These are phyloP conservation scores for Hippoglossus stenolepis DNA, from an alignment of 2,113 vertebrate species.

Conservation along the genomic window DNA sequence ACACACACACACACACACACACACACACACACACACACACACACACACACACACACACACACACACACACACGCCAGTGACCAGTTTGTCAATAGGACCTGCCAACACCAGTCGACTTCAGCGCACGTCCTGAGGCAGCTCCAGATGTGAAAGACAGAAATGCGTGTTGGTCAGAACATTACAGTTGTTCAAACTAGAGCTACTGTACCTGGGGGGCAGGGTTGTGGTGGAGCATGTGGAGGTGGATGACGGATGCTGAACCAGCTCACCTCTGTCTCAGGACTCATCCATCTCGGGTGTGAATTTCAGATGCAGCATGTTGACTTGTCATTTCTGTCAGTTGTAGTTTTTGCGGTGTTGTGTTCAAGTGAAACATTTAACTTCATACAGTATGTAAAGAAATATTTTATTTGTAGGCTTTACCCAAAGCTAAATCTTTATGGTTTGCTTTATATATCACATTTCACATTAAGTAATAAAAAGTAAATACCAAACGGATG, in stretches of 20 bases:
- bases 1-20: slow-evolving; percentile 26
- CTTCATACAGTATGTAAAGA: too few relatives aligned
- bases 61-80: slow-evolving; percentile 32
- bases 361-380: not conserved
- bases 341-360: not conserved
- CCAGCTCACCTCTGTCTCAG: slow-evolving; percentile 2
- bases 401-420: too few relatives aligned
- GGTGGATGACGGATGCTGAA: slow-evolving; percentile 17
- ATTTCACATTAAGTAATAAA: too few relatives aligned
- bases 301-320: not conserved
- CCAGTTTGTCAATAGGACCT: slow-evolving; percentile 45
- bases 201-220: slow-evolving; percentile 22
- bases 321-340: not conserved
- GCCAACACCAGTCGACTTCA: slow-evolving; percentile 64
- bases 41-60: slow-evolving; percentile 25
- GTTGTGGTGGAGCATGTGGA: not conserved
- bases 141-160: slow-evolving; percentile 68
- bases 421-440: too few relatives aligned
- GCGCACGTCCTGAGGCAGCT: slow-evolving; percentile 38
- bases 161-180: slow-evolving; percentile 36
- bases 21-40: slow-evolving; percentile 9
- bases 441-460: too few relatives aligned
- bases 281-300: not conserved
- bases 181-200: slow-evolving; percentile 37
- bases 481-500: too few relatives aligned